phyloP scores from a whole-genome alignment of 2,113 vertebrate species.

The Bombycilla garrulus region DNA sequence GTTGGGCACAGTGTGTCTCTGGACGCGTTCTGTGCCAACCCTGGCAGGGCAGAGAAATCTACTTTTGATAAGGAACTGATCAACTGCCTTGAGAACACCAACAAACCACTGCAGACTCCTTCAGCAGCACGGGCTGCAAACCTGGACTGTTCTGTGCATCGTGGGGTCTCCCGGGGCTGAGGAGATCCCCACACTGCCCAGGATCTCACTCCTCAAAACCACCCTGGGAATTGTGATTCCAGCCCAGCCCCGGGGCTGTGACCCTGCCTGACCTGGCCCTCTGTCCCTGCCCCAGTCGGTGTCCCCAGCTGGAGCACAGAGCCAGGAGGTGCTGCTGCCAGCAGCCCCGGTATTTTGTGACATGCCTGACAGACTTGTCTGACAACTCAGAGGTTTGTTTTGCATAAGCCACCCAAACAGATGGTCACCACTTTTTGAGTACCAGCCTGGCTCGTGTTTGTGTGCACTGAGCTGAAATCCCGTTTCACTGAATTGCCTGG shows the following conservation, averaged over 20 bases:
- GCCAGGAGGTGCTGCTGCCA: background rate
- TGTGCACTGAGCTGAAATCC: background rate
- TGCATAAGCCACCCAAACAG: constrained; percentile 13
- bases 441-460: background rate
- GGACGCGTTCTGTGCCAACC: no score
- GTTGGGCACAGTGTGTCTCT: no score
- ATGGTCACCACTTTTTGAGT: constrained; percentile 7
- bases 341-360: background rate
- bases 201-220: background rate
- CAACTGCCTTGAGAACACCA: no score
- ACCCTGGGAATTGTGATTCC: background rate
- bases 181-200: no score
- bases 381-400: constrained; percentile 24
- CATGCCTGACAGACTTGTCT: background rate
- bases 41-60: no score
- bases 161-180: no score
- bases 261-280: background rate
- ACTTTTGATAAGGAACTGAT: no score
- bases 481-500: rapidly evolving
- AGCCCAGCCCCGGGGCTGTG: background rate
- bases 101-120: no score
- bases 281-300: background rate
- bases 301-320: background rate
- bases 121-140: no score
- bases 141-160: no score